Base-by-base conservation (phyloP, 1,140 invertebrate species). In the Acromyrmex echinatior region DNA sequence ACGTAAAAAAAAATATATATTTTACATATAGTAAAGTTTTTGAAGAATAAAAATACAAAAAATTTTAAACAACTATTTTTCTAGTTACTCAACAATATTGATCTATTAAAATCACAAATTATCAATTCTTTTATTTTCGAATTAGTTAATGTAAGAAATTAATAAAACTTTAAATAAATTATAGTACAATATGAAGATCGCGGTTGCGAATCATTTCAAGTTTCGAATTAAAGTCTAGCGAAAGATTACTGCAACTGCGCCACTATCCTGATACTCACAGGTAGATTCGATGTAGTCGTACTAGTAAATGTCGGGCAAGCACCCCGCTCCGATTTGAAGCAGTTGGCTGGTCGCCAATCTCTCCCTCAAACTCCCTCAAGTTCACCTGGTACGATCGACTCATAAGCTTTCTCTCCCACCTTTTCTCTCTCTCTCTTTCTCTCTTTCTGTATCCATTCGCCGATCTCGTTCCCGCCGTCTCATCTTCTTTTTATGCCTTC, bases 231-330 rank as follows among this genome's bases (percentile, higher is more conserved):
- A 74, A 74, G 3, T 14, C 28, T 21, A n/a, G 10, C n/a, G 9
- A 39, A 16, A 12, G 14, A 62, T n/a, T 18, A 39, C 5, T 53
- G 25, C 28, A 74, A 71, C 65, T 71, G 16, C 79, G 25, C 45
- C 28, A 74, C 70, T 73, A 25, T 73, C 6, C 10, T 58, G 56
- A 82, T 76, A 84, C 18, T 81, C 14, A 18, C 68, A 35, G 70
- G 16, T 58, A 63, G 70, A 77, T 63, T 45, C 87, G 82, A 77
- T 89, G 77, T 62, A 86, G 76, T 70, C 66, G 82, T 90, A 82
- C 87, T 58, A 51, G 85, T 85, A 91, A 92, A 92, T 91, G 91
- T 92, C 88, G 88, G 87, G 70, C 84, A 92, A 90, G 78, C 81
- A 88, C 60, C 78, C 78, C 9, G 25, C 14, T 56, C 25, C n/a